These are phyloP conservation scores for Hyaena hyaena DNA, from an alignment of 2,113 vertebrate genomes.

Conservation along the genomic window DNA sequence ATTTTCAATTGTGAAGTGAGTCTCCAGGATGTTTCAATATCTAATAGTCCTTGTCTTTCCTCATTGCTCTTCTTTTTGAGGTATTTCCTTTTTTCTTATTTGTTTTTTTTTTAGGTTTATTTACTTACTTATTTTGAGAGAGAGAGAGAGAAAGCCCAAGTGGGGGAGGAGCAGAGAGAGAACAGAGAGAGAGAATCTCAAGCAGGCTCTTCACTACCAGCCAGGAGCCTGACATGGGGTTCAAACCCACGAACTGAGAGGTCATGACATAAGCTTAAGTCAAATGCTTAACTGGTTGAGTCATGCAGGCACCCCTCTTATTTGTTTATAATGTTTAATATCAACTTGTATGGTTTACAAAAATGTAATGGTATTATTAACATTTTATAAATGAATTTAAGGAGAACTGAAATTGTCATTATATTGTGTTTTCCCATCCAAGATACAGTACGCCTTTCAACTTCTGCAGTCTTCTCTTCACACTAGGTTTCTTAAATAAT, in stretches of 20 bases:
- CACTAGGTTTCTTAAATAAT: neutral
- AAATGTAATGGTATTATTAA: neutral
- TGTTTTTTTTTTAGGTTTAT: neutral
- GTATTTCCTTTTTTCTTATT: neutral
- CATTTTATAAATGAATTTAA: neutral
- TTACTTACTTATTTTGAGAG: too few relatives aligned
- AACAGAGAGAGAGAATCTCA: too few relatives aligned
- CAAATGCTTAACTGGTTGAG: too few relatives aligned
- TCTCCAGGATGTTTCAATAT: neutral
- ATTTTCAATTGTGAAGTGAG: neutral
- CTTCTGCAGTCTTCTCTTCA: neutral
- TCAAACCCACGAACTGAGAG: too few relatives aligned
- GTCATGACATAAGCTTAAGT: too few relatives aligned
- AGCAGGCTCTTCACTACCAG: too few relatives aligned
- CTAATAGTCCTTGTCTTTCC: neutral
- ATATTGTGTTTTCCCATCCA: neutral
- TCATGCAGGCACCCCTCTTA: neutral
- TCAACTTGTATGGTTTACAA: neutral
- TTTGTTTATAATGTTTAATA: neutral
- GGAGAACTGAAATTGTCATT: neutral
- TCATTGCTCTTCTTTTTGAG: neutral
- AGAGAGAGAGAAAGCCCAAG: too few relatives aligned
- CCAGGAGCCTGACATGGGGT: too few relatives aligned
- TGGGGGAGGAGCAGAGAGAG: too few relatives aligned
- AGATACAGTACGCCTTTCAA: neutral